These are phyloP conservation scores for Callyntrura guangdongensis DNA, from an alignment of 2,888 invertebrate genomes.

Conservation along the genomic window DNA sequence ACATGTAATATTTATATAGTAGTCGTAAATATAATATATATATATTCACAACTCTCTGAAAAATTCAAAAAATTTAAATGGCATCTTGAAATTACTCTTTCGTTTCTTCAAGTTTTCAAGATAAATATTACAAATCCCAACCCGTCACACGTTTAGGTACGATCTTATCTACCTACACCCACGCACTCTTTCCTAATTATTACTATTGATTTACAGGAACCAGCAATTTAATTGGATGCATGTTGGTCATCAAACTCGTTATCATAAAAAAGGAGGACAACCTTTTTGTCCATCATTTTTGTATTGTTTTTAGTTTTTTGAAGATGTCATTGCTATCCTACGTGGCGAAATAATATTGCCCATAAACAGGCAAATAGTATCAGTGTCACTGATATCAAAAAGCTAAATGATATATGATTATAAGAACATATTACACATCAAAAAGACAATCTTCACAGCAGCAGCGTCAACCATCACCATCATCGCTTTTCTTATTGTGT, in stretches of 20 bases:
- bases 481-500: neutral
- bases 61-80: too few species aligned
- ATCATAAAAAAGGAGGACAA: constrained; percentile 41
- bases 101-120: neutral
- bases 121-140: neutral
- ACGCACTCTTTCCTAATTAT: constrained; percentile 32
- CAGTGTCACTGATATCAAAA: constrained; percentile 69
- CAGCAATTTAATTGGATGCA: neutral
- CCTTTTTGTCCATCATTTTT: constrained; percentile 15
- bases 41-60: too few species aligned
- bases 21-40: too few species aligned
- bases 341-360: constrained; percentile 60
- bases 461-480: neutral
- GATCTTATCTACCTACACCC: constrained; percentile 32
- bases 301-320: constrained; percentile 57
- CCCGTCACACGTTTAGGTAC: neutral
- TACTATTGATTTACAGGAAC: constrained; percentile 32
- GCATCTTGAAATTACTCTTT: too few species aligned
- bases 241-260: neutral
- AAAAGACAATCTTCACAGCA: neutral
- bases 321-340: constrained; percentile 55
- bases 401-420: constrained; percentile 40
- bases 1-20: too few species aligned
- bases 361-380: constrained; percentile 77
- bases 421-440: neutral